Base-by-base conservation (phyloP, 2,113 vertebrate genomes). In the Psammodynastes pulverulentus region DNA sequence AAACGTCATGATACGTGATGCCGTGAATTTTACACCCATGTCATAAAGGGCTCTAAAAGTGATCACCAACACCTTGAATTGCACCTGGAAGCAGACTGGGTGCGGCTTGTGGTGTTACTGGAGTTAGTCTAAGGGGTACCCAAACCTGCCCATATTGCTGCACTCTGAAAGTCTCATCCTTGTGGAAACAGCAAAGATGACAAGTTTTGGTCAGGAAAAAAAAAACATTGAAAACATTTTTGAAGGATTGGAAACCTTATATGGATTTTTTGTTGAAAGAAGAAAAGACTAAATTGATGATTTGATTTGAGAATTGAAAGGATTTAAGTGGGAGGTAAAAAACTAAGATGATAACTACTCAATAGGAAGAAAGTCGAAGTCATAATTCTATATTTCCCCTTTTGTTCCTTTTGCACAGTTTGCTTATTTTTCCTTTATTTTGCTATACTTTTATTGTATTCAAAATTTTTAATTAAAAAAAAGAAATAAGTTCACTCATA, bases 101-200 rank as follows among this genome's bases (percentile, higher is more conserved):
- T 15, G 5, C 62, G n/a, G 29, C 29, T 67, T 67, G 29, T 67
- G 29, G 5, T 67, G 13, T 67, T 67, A 34, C 13, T 34, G 29
- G 29, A 67, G 12, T n/a, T n/a, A 67, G n/a, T 67, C 4, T 67
- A 67, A 67, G 4, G 58, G 12, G 4, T 0, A 5, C 62, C 62
- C 29, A 67, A 34, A 67, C 2, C 29, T 34, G 12, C 13, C 5
- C 13, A 34, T 2, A 0, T 12, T 34, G 5, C 62, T 2, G 0
- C 62, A 67, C 13, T 67, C 13, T 67, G 15, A 9, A 15, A 26
- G 12, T 88, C 39, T 34, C 23, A 12, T 79, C 34, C 72, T 79
- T 21, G 7, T 79, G 34, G 19, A 79, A 43, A 43, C 3, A 43
- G 72, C 34, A 43, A 43, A 79, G 72, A 21, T 23, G 72, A 79